Evolutionary conservation across 2,797 vertebrate species (phyloP).

Genomic region (Pangasius krempfi): DNA sequence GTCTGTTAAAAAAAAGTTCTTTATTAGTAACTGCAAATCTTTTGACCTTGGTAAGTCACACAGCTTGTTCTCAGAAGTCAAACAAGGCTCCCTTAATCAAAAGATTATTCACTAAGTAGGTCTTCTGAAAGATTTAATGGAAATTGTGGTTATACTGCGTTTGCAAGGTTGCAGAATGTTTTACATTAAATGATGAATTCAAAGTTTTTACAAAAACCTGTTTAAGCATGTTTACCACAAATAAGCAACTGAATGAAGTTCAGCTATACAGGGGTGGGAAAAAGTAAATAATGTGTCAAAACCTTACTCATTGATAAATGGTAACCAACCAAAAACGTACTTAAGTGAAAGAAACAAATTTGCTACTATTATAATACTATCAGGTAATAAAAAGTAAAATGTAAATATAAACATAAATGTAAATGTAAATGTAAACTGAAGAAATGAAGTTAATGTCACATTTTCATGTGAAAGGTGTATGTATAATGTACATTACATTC

Average conservation of each 20-base stretch:
- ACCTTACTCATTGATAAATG: neutral
- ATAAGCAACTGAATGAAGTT: neutral
- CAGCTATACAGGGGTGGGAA: neutral
- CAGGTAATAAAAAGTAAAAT: neutral
- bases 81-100: slow-evolving; percentile 6
- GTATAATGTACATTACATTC: too few relatives aligned
- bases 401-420: too few relatives aligned
- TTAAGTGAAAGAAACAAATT: neutral
- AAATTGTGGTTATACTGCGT: neutral
- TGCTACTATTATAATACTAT: neutral
- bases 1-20: neutral
- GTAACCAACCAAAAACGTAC: neutral
- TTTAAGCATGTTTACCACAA: neutral
- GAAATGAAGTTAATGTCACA: neutral
- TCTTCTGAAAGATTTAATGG: slow-evolving; percentile 1
- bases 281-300: neutral
- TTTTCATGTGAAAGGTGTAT: neutral
- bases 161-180: slow-evolving; percentile 9
- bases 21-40: slow-evolving; percentile 17
- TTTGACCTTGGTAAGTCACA: slow-evolving; percentile 28
- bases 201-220: neutral
- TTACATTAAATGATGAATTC: slow-evolving; percentile 2
- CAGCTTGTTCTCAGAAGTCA: slow-evolving; percentile 29
- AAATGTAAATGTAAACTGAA: too few relatives aligned
- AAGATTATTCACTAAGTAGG: slow-evolving; percentile 17